Evolutionary conservation across 2,797 vertebrate genomes (phyloP), one percentile per base, ranked within the genome.

Genomic region (Alectoris magna): DNA sequence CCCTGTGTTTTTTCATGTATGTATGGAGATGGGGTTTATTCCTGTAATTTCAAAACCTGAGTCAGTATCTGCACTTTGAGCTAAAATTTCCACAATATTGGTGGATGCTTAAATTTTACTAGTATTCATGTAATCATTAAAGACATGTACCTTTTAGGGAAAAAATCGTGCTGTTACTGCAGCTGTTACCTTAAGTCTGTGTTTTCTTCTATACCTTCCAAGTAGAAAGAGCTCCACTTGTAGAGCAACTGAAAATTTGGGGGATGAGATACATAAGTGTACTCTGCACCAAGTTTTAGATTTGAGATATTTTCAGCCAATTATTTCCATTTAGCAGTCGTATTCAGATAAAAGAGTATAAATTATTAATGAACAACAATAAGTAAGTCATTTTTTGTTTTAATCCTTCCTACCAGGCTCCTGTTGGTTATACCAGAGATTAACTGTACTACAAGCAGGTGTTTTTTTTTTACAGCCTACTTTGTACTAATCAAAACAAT

Each of bases 161-260:
- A 81, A 94, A 93, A 34, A 62, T 87, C 77, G 82, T 84, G 88
- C 83, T 94, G 77, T 71, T 93, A 78, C 63, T 85, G 77, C 90
- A 95, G 88, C 81, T 94, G 90, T 81, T 96, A 67, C 87, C 66
- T 92, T 94, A 91, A 94, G 78, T 89, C 63, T 88, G 60, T 89
- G 26, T 72, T 91, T 91, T 89, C 59, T 78, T 27, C 11, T 7
- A 66, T 71, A 53, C 51, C 19, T 8, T 74, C 36, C 22, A 81
- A 89, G 9, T 23, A 64, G 43, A 89, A 87, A 59, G 67, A 74
- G 1, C 17, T 90, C 66, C 39, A 75, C 26, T 77, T 48, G 4
- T 17, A 81, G 26, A 91, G 26, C 24, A 64, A 70, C 44, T 67
- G 26, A 81, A 91, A 80, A 58, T 55, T 23, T 74, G 85, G 19